Evolutionary conservation across 2,888 invertebrate genomes (phyloP), one percentile per base, ranked within the genome.

Genomic region (Onthophagus sagittarius): DNA sequence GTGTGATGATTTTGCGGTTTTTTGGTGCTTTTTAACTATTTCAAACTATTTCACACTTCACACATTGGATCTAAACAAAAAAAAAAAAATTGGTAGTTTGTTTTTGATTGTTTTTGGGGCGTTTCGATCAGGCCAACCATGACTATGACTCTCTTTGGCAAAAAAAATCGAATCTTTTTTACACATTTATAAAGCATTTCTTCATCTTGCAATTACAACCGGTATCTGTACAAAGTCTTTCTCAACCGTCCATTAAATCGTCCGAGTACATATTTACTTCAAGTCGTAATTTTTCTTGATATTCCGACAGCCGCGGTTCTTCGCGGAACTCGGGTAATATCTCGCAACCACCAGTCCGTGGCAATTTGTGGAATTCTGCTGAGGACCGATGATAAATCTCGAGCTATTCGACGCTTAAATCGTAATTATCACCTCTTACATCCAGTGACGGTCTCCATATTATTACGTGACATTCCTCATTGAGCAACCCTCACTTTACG

Each of bases 41-140:
- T 82, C 81, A 82, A 81, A 80, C 81, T 82, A 82, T 82, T 82
- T 82, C 81, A 82, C 81, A 82, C 78, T 81, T 80, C 79, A 81
- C 80, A 79, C 79, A 77, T 79, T 71, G 75, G 76, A 74, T 32
- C 62, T 62, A 62, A n/a, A 63, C 63, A 74, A 73, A 72, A 73
- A 69, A 65, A 71, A 74, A 73, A 72, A 73, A 69, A 65, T 67
- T 4, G 39, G 39, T 53, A 53, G 2, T 53, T 53, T 53, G 39
- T 4, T 53, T 53, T 53, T 53, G 39, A 53, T 53, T 53, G 11
- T 53, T 53, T 53, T 53, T 53, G 15, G 31, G 69, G 39, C 63
- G 9, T 13, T 15, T n/a, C 39, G 39, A 7, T 53, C 39, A 53
- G 39, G 39, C 39, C 11, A 53, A 53, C 39, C 39, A 11, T 53